These are phyloP conservation scores for Pterocles burchelli DNA, from an alignment of 2,113 vertebrate species.

Conservation along the genomic window DNA sequence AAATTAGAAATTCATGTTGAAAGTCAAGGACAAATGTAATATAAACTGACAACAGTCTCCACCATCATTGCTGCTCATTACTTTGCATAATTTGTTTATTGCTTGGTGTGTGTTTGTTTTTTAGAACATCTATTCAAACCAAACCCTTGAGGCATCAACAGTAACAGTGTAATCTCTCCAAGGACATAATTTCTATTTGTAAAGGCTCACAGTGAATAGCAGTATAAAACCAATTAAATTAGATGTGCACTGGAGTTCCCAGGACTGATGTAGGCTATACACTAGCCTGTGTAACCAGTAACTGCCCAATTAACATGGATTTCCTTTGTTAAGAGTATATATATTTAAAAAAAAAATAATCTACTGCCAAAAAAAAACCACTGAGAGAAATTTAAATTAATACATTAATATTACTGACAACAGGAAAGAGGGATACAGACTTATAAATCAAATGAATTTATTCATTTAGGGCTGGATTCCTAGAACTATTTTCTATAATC, in stretches of 20 bases:
- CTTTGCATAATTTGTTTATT: constrained; percentile 48
- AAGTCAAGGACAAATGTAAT: constrained; percentile 14
- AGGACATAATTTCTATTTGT: constrained; percentile 5
- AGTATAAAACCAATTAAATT: background rate
- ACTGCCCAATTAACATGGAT: background rate
- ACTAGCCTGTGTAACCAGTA: background rate
- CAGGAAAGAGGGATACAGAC: background rate
- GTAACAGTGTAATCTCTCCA: constrained; percentile 7
- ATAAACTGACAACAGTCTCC: background rate
- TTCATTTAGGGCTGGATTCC: background rate
- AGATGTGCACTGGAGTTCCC: background rate
- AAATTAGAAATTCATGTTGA: background rate
- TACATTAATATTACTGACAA: background rate
- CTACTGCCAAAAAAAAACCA: background rate
- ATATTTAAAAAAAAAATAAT: background rate
- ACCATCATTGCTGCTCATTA: background rate
- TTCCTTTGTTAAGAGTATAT: background rate
- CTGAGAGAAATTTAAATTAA: background rate
- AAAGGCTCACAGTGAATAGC: background rate
- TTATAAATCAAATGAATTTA: background rate
- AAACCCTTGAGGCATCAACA: constrained; percentile 23
- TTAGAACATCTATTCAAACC: background rate
- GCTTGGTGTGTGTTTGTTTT: constrained; percentile 6
- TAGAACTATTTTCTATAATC: background rate
- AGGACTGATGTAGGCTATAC: background rate